Conservation (phyloP, 1,140 invertebrate genomes). For the Aphis gossypii region DNA sequence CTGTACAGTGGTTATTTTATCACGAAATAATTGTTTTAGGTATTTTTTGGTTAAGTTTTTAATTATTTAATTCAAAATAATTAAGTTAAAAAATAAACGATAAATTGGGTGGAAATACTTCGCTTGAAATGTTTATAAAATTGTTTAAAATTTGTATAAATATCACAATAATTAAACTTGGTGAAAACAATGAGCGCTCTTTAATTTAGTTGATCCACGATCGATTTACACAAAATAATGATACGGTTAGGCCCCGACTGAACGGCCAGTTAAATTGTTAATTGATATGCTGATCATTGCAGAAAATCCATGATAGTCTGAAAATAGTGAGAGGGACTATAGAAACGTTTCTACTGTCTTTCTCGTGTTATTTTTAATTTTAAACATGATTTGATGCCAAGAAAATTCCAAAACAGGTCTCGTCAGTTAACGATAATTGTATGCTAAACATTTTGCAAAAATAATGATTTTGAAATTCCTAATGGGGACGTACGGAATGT, state of each 20-base stretch:
- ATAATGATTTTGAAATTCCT: neutral
- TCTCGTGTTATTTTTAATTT: neutral
- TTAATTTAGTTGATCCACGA: neutral
- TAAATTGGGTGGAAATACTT: neutral
- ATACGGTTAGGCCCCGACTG: neutral
- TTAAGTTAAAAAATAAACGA: neutral
- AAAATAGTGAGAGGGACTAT: neutral
- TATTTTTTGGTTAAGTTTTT: neutral
- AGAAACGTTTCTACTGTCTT: neutral
- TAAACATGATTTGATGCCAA: neutral
- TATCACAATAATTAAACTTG: neutral
- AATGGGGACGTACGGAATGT: neutral
- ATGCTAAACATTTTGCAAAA: neutral
- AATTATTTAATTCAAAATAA: neutral
- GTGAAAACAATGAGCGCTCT: neutral
- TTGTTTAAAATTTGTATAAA: neutral
- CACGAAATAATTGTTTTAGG: neutral
- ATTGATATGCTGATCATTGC: neutral
- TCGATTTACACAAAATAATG: neutral
- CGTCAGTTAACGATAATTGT: neutral
- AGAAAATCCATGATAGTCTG: neutral
- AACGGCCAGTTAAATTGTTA: neutral
- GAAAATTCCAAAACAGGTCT: neutral
- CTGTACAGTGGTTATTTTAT: neutral
- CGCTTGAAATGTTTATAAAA: neutral